phyloP scores from a whole-genome alignment of 2,888 invertebrate species.

The Notocelia uddmanniana region DNA sequence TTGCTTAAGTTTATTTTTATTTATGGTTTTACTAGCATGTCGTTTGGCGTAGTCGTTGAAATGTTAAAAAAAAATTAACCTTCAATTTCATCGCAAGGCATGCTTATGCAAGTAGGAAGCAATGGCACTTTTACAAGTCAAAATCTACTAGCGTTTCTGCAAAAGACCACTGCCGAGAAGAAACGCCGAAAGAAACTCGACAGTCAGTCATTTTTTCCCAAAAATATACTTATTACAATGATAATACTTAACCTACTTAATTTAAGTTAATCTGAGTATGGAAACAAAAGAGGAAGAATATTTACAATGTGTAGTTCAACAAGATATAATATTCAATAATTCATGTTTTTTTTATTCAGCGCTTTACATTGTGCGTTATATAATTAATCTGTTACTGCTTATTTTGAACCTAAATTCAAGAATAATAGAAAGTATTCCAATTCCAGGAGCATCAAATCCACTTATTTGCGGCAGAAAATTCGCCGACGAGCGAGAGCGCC shows the following conservation, averaged over 20 bases:
- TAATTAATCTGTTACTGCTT: slow-evolving; percentile 3
- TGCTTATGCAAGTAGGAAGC: no score
- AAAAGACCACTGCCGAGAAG: no score
- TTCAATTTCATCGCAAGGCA: no score
- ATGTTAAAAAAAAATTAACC: no score
- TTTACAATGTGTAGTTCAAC: neutral
- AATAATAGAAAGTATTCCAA: slow-evolving; percentile 1
- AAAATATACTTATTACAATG: no score
- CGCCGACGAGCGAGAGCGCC: slow-evolving; percentile 34
- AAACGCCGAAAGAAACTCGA: no score
- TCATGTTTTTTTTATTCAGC: neutral
- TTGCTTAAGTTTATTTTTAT: neutral
- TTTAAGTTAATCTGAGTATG: no score
- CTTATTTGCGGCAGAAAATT: slow-evolving; percentile 15
- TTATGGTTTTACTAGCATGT: neutral
- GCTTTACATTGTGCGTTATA: neutral
- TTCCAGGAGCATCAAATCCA: neutral
- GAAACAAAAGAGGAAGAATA: no score
- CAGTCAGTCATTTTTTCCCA: no score
- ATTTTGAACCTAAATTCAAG: neutral
- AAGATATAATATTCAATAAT: neutral
- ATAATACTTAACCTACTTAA: no score
- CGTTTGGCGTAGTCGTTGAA: neutral
- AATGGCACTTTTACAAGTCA: no score
- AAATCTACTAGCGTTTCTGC: no score